These are phyloP conservation scores for Catagonus wagneri DNA, from an alignment of 2,113 vertebrate genomes.

Conservation along the genomic window DNA sequence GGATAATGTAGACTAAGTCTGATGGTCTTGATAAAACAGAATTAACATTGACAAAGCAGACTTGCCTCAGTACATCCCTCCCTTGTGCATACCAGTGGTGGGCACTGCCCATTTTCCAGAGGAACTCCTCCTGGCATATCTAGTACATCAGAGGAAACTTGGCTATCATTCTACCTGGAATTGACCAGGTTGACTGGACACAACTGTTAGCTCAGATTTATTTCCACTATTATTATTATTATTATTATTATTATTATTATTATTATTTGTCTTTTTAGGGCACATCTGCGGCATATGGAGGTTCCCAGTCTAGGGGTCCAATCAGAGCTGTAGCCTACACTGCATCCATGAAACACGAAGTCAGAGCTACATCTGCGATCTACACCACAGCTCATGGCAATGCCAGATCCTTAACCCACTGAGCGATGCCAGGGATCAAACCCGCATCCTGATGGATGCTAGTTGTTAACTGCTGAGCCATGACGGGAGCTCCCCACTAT, in stretches of 20 bases:
- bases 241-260: not conserved
- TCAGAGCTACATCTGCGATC: no score
- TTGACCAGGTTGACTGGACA: not conserved
- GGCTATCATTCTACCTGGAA: not conserved
- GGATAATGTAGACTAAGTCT: not conserved
- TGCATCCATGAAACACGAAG: no score
- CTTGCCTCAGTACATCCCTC: not conserved
- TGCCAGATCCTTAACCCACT: no score
- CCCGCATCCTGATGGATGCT: no score
- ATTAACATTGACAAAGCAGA: not conserved
- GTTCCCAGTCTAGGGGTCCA: no score
- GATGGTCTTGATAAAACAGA: not conserved
- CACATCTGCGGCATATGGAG: no score
- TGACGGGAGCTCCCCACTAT: no score
- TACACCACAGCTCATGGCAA: no score
- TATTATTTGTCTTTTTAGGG: no score
- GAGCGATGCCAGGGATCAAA: no score
- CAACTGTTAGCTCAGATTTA: constrained; percentile 7
- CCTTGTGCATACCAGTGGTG: not conserved
- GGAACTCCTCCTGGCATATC: not conserved
- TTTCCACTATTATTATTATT: not conserved
- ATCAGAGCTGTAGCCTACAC: no score
- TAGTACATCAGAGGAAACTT: not conserved
- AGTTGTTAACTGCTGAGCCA: no score
- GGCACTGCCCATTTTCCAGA: not conserved